Base-by-base conservation (phyloP, 2,113 vertebrate species). In the Falcunculus frontatus region DNA sequence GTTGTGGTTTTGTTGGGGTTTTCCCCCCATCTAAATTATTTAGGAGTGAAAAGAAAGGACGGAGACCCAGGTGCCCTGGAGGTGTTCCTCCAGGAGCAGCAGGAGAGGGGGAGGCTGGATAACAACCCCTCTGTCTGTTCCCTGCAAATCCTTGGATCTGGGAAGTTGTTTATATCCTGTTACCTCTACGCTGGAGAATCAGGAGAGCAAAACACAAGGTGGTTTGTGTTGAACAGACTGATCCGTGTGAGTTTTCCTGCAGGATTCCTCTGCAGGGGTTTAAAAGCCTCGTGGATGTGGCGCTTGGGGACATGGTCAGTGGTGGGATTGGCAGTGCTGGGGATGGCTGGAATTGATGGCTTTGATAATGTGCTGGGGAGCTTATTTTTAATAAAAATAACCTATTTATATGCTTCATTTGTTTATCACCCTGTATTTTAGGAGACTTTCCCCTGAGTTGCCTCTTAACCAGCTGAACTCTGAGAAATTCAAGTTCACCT, bases 121-220 rank as follows among this genome's bases (percentile, higher is more conserved):
- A 2, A 6, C 0, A 13, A 2, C 13, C 23, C 3, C 6, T 33
- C 50, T 50, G 13, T 17, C 6, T 17, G 21, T 19, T 56, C 47
- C 13, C 76, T 27, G 42, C 21, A 29, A 7, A 16, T 9, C 11
- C 50, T 22, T 47, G 47, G 33, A 1, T 1, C 26, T 76, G 63
- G 35, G 20, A 20, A 0, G 13, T 11, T 5, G 6, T 2, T 7
- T 13, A 0, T 7, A 4, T 15, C 25, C 63, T 9, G 16, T 7
- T 35, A 0, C 2, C 11, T 10, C 11, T 10, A 3, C 0, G 12
- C 13, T 13, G 30, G n/a, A 27, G 41, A 20, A 5, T 0, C 23
- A 41, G 50, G 10, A 1, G n/a, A 10, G 53, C 32, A 23, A 9
- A 46, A 6, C 63, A 1, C 1, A 32, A 23, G 19, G 4, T 10